phyloP scores from a whole-genome alignment of 2,888 invertebrate species.

The Diarsia brunnea region DNA sequence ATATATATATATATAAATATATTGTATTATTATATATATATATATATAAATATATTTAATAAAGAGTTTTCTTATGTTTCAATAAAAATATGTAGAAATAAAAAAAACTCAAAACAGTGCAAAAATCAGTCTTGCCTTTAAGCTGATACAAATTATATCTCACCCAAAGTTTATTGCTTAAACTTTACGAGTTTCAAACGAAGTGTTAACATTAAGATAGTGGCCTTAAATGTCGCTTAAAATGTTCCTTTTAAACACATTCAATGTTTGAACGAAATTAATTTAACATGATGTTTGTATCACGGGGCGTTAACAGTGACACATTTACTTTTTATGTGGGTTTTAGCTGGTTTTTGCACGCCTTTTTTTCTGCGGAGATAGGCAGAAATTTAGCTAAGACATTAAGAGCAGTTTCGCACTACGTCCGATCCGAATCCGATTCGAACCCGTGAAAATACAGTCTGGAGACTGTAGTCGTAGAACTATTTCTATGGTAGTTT shows the following conservation, averaged over 20 bases:
- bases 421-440: no score
- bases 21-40: no score
- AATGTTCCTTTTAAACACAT: constrained; percentile 55
- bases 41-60: no score
- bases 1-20: no score
- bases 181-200: constrained; percentile 82
- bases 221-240: constrained; percentile 70
- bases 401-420: background rate
- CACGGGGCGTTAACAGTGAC: constrained; percentile 33
- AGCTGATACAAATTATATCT: constrained; percentile 81
- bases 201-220: constrained; percentile 86
- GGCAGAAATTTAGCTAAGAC: background rate
- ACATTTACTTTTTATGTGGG: constrained; percentile 41
- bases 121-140: constrained; percentile 68
- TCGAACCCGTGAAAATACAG: no score
- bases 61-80: no score
- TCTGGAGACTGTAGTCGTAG: no score
- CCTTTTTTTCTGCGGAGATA: background rate
- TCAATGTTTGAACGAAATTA: constrained; percentile 54
- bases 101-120: no score
- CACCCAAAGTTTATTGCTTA: constrained; percentile 79
- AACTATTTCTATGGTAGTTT: no score
- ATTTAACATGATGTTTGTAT: constrained; percentile 62
- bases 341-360: constrained; percentile 27
- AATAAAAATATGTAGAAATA: no score